phyloP scores from a whole-genome alignment of 2,888 invertebrate genomes.

The Nasonovia ribisnigri region DNA sequence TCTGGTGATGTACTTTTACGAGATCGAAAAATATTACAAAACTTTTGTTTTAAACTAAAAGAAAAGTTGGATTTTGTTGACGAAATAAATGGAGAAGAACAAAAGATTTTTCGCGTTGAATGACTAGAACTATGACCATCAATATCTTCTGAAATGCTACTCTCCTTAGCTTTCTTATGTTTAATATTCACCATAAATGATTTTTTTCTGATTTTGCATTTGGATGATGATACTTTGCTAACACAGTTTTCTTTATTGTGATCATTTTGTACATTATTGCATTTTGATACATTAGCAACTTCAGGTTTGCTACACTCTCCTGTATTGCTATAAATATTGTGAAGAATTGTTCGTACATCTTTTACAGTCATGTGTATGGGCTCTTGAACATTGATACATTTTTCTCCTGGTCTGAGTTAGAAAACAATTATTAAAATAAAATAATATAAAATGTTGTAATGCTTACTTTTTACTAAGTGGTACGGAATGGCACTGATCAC shows the following conservation, averaged over 20 bases:
- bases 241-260: slow-evolving; percentile 64
- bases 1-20: slow-evolving; percentile 69
- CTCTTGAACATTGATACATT: slow-evolving; percentile 45
- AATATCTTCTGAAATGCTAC: slow-evolving; percentile 29
- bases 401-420: slow-evolving; percentile 11
- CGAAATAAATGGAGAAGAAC: slow-evolving; percentile 56
- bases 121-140: slow-evolving; percentile 62
- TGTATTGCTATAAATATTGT: slow-evolving; percentile 84
- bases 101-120: slow-evolving; percentile 54
- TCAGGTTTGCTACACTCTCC: slow-evolving; percentile 70
- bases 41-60: slow-evolving; percentile 83
- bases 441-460: not conserved
- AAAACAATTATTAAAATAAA: slow-evolving; percentile 8
- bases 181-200: slow-evolving; percentile 68
- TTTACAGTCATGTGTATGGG: slow-evolving; percentile 87
- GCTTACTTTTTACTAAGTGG: slow-evolving; percentile 52
- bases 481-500: slow-evolving; percentile 57
- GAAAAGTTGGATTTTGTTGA: slow-evolving; percentile 76
- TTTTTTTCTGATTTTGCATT: slow-evolving; percentile 71
- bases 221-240: slow-evolving; percentile 37
- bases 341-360: slow-evolving; percentile 86
- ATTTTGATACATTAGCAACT: slow-evolving; percentile 42
- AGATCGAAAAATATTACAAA: slow-evolving; percentile 87
- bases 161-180: slow-evolving; percentile 61
- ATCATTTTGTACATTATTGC: slow-evolving; percentile 49